Conservation (phyloP, 1,140 invertebrate species). For the Atta cephalotes region DNA sequence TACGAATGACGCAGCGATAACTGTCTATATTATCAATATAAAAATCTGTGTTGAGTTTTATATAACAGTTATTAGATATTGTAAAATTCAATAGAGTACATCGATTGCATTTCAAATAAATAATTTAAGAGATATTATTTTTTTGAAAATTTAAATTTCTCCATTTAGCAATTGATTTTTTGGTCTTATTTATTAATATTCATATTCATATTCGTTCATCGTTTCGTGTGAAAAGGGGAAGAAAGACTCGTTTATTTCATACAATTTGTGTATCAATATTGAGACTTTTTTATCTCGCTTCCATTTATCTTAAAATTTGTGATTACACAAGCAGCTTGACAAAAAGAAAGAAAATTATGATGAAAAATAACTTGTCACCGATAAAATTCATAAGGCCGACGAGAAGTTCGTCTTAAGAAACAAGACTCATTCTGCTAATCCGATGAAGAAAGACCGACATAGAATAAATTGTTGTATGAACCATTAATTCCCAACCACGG, state of each 20-base stretch:
- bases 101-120: too few species aligned
- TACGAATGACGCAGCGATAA: neutral
- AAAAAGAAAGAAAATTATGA: neutral
- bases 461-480: neutral
- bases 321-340: neutral
- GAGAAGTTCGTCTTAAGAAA: neutral
- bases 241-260: neutral
- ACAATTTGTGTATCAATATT: slow-evolving; percentile 8
- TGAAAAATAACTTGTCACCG: slow-evolving; percentile 36
- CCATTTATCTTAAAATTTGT: neutral
- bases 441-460: slow-evolving; percentile 22
- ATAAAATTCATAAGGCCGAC: slow-evolving; percentile 39
- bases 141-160: neutral
- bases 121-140: neutral
- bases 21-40: neutral
- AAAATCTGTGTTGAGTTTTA: neutral
- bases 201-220: too few species aligned
- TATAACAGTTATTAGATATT: neutral
- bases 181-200: neutral
- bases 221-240: neutral
- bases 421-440: slow-evolving; percentile 37
- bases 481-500: slow-evolving; percentile 24
- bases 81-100: neutral
- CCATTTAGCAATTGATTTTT: neutral
- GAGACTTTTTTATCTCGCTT: neutral